Evolutionary conservation across 2,888 invertebrate species (phyloP).

Genomic region (Ornithoptera alexandrae): DNA sequence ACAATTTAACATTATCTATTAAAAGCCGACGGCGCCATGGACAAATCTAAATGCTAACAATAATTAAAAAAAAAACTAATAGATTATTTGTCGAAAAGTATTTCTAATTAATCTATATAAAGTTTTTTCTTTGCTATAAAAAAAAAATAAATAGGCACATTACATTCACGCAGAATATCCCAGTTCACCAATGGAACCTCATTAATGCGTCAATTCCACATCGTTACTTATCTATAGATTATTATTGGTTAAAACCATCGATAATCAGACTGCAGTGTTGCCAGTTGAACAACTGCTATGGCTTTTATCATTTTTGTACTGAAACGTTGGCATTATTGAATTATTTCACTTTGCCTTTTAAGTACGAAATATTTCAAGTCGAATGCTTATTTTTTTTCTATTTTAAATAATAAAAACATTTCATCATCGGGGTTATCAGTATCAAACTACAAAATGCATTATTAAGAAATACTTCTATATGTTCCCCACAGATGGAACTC

Average conservation of each 20-base stretch:
- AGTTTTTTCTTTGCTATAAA: constrained; percentile 58
- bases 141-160: constrained; percentile 77
- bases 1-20: constrained; percentile 38
- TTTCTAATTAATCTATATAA: constrained; percentile 60
- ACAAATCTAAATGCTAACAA: constrained; percentile 45
- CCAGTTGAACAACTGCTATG: constrained; percentile 55
- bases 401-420: neutral
- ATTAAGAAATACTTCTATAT: too few species aligned
- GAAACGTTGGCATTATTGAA: constrained; percentile 40
- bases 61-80: constrained; percentile 45
- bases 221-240: constrained; percentile 53
- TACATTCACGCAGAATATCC: constrained; percentile 66
- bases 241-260: constrained; percentile 52
- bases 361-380: constrained; percentile 20
- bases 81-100: constrained; percentile 64
- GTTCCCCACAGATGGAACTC: too few species aligned
- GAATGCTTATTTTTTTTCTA: neutral
- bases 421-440: constrained; percentile 33
- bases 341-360: constrained; percentile 24
- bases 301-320: constrained; percentile 70
- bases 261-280: constrained; percentile 71
- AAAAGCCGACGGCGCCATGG: constrained; percentile 47
- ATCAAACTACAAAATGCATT: constrained; percentile 43
- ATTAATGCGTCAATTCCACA: constrained; percentile 58
- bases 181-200: constrained; percentile 44